Evolutionary conservation across 2,888 invertebrate species (phyloP).

Genomic region (Alloscopus bannaensis): DNA sequence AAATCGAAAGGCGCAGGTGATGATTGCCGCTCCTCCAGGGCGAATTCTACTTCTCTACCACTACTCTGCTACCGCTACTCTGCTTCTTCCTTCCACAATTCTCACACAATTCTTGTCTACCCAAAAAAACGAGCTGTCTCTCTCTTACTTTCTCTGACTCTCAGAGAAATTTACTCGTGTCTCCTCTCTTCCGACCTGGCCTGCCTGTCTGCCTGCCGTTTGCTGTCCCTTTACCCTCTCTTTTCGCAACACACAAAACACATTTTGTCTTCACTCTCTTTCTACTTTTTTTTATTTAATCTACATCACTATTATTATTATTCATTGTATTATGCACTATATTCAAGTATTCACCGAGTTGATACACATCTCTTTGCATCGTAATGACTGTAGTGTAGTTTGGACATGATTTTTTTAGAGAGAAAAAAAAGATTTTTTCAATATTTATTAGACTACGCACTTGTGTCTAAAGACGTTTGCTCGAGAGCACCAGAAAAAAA

Average conservation of each 20-base stretch:
- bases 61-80: slow-evolving; percentile 34
- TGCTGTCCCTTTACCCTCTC: slow-evolving; percentile 47
- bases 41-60: slow-evolving; percentile 54
- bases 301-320: not conserved
- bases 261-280: slow-evolving; percentile 15
- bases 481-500: no score
- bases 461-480: no score
- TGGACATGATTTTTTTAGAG: no score
- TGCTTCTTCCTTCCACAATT: slow-evolving; percentile 37
- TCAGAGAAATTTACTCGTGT: slow-evolving; percentile 26
- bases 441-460: no score
- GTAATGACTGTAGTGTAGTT: no score
- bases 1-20: slow-evolving; percentile 73
- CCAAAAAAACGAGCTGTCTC: slow-evolving; percentile 43
- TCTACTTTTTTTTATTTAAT: slow-evolving; percentile 17
- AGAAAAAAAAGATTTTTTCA: slow-evolving; percentile 1
- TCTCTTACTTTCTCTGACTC: slow-evolving; percentile 35
- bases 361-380: no score
- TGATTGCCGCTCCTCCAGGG: slow-evolving; percentile 71
- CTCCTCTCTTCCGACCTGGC: slow-evolving; percentile 36
- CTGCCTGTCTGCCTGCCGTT: slow-evolving; percentile 49
- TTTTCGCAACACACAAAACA: slow-evolving; percentile 37
- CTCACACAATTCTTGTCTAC: slow-evolving; percentile 47
- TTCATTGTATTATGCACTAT: not conserved
- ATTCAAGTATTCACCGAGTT: not conserved